Percentiles rank a stretch among this genome's conserved stretches.
Conservation (phyloP, 1,140 invertebrate species). For the Sycobia sp. region DNA sequence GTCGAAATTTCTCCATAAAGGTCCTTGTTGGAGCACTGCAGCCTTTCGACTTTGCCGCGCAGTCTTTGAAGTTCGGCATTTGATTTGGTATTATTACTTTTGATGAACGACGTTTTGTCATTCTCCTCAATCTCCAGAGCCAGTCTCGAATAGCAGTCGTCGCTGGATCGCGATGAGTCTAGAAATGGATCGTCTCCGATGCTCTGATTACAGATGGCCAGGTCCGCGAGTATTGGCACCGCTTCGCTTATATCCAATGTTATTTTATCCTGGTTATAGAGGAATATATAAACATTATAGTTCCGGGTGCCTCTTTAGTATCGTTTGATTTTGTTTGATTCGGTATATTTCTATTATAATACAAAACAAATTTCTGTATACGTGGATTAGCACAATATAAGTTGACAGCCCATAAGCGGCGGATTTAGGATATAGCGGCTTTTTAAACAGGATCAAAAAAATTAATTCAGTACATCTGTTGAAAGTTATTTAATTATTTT, state of each 20-base stretch:
- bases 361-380: too few species aligned
- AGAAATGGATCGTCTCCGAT: slow-evolving; percentile 30
- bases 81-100: neutral
- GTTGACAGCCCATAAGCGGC: too few species aligned
- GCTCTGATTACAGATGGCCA: slow-evolving; percentile 23
- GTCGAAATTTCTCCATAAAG: slow-evolving; percentile 46
- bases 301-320: too few species aligned
- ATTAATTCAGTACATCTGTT: too few species aligned
- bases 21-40: slow-evolving; percentile 44
- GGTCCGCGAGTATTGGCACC: neutral
- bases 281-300: too few species aligned
- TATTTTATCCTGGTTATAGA: neutral
- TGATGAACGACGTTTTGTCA: slow-evolving; percentile 1
- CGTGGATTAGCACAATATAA: too few species aligned
- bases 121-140: slow-evolving; percentile 49
- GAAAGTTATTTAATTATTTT: too few species aligned
- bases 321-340: too few species aligned
- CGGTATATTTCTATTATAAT: too few species aligned
- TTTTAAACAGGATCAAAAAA: too few species aligned
- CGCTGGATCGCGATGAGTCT: slow-evolving; percentile 38
- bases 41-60: slow-evolving; percentile 44
- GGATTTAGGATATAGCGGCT: too few species aligned
- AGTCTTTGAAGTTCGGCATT: slow-evolving; percentile 35
- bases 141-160: slow-evolving; percentile 50
- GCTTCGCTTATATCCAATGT: neutral